Evolutionary conservation across 2,113 vertebrate species (phyloP).

Genomic region (Forbesichthys papilliferus): DNA sequence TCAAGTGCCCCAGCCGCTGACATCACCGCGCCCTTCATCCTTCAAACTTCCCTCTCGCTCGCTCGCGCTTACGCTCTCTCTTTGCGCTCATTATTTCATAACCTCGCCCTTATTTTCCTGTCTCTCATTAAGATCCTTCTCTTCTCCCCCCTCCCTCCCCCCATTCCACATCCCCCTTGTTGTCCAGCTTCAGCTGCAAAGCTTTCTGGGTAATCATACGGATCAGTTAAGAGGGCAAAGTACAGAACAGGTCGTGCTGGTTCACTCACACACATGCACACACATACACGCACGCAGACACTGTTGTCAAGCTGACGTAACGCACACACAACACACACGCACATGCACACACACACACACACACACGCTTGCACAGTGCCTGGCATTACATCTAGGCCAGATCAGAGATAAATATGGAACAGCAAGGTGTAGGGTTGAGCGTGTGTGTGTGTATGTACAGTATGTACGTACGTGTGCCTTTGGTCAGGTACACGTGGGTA

Average conservation of each 20-base stretch:
- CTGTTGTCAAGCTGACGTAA: constrained; percentile 6
- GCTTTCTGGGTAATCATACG: constrained; percentile 49
- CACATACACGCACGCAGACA: constrained; percentile 42
- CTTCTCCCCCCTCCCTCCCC: constrained; percentile 7
- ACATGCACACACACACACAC: constrained; percentile 36
- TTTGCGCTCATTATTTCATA: constrained; percentile 52
- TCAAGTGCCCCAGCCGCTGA: constrained; percentile 79
- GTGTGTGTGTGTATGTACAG: constrained; percentile 2
- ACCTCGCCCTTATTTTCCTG: constrained; percentile 35
- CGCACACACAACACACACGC: constrained; percentile 17
- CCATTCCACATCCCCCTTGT: constrained; percentile 3
- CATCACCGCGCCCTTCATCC: constrained; percentile 84
- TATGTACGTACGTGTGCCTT: not conserved
- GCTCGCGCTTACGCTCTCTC: constrained; percentile 43
- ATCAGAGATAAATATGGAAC: constrained; percentile 71
- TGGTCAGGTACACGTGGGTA: constrained; percentile 6
- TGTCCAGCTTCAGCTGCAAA: constrained; percentile 17
- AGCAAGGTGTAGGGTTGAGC: constrained; percentile 3
- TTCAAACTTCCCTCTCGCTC: constrained; percentile 73
- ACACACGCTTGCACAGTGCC: constrained; percentile 42
- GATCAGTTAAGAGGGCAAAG: constrained; percentile 46
- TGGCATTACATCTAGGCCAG: constrained; percentile 62
- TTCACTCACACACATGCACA: constrained; percentile 38
- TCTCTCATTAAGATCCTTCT: constrained; percentile 44
- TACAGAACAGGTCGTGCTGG: constrained; percentile 53